A percentile compares a stretch with the other conserved stretches of the same genome.
phyloP scores from a whole-genome alignment of 2,888 invertebrate species.

The Norana najaformis region DNA sequence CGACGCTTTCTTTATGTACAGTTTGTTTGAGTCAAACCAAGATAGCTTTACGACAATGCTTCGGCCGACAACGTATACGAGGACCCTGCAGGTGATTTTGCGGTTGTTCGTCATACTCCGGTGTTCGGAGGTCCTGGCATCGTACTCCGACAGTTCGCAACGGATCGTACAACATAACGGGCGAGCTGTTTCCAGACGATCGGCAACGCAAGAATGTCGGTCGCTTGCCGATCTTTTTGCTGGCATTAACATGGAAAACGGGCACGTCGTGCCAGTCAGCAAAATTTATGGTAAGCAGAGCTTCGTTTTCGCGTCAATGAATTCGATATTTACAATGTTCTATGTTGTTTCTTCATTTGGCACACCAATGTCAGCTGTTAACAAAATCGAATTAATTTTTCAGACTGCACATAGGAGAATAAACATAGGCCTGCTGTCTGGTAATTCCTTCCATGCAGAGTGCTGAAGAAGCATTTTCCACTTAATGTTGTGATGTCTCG shows the following conservation, averaged over 20 bases:
- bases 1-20: slow-evolving; percentile 7
- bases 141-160: not conserved
- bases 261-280: not conserved
- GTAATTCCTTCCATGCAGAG: not conserved
- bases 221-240: slow-evolving; percentile 15
- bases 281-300: not conserved
- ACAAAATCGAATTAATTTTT: no score
- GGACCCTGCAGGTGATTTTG: not conserved
- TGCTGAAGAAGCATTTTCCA: not conserved
- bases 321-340: not conserved
- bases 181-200: not conserved
- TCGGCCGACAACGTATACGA: not conserved
- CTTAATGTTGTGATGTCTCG: not conserved
- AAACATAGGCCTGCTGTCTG: no score
- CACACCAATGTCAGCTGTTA: not conserved
- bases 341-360: not conserved
- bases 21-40: slow-evolving; percentile 13
- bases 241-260: not conserved
- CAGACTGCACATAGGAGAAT: not conserved
- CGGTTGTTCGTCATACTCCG: not conserved
- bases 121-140: not conserved
- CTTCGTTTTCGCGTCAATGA: not conserved
- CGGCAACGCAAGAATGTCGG: slow-evolving; percentile 10
- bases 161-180: not conserved
- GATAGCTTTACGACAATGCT: slow-evolving; percentile 13